Evolutionary conservation across 1,140 invertebrate genomes (phyloP), one percentile per base, ranked within the genome.

Genomic region (Phymastichus coffea): DNA sequence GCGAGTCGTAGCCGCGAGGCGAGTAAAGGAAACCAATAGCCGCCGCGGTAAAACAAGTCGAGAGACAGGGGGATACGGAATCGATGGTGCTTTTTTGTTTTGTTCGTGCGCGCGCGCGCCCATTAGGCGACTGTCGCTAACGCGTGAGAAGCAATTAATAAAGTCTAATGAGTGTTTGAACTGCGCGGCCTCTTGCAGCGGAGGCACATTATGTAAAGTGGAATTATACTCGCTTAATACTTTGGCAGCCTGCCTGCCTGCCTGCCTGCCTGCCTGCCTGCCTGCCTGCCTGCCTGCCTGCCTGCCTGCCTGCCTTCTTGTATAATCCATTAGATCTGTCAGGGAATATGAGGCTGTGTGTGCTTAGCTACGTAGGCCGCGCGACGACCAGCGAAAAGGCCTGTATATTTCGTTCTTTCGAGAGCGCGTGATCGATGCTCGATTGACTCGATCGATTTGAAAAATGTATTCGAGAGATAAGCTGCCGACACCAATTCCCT

Each of bases 71-170:
- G 38, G 20, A 20, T n/a, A n/a, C n/a, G n/a, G n/a, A n/a, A n/a
- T n/a, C n/a, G n/a, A n/a, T n/a, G n/a, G n/a, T n/a, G n/a, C n/a
- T n/a, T n/a, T n/a, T n/a, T n/a, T n/a, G n/a, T n/a, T n/a, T n/a
- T n/a, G n/a, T n/a, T n/a, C n/a, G n/a, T n/a, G n/a, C n/a, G n/a
- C 33, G 17, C 19, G 35, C 3, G 51, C 9, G 25, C 20, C 41
- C 38, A 20, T 53, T 53, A 41, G 30, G 17, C 19, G 19, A 20
- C 10, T 9, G 4, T 12, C 22, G 23, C 10, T 3, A 23, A 53
- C 40, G 17, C 49, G 25, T 28, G 33, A 40, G 10, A 41, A 25
- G 23, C 22, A 41, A 53, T 53, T 53, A 53, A 53, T 40, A 53
- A 40, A 2, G 15, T 28, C 20, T 53, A 53, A 53, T 53, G 23